Evolutionary conservation across 2,888 invertebrate genomes (phyloP).

Genomic region (Eupithecia vulgata): DNA sequence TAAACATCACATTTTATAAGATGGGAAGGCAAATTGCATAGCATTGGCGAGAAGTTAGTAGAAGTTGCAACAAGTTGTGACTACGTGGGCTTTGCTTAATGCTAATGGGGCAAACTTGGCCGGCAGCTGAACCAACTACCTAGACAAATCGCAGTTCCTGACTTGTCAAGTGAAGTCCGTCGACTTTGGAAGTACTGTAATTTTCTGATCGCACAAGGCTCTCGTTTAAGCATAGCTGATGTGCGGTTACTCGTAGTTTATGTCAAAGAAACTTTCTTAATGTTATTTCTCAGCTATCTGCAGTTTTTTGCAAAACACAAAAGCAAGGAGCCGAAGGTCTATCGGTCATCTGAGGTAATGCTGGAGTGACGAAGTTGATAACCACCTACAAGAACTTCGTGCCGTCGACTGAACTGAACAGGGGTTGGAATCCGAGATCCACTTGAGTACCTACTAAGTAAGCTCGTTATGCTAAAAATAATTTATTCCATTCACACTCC

Average conservation of each 20-base stretch:
- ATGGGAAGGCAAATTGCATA: conserved; percentile 51
- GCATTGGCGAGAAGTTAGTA: conserved; percentile 52
- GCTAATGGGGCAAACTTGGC: conserved; percentile 62
- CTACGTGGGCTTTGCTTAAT: conserved; percentile 56
- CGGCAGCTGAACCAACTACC: conserved; percentile 46
- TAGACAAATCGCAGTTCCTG: conserved; percentile 48
- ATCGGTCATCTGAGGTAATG: no score
- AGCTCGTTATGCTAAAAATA: neutral
- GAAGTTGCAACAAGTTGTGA: conserved; percentile 68
- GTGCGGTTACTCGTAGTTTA: neutral
- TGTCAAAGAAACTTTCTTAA: neutral
- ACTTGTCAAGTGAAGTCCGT: conserved; percentile 42
- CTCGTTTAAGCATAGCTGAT: neutral
- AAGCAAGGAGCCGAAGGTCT: no score
- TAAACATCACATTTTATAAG: conserved; percentile 44
- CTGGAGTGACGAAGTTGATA: no score
- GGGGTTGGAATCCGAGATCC: no score
- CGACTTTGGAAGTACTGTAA: conserved; percentile 31
- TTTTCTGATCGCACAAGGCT: conserved; percentile 18
- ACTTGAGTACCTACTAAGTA: no score
- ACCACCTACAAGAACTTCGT: no score
- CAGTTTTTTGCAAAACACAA: no score
- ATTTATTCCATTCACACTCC: neutral
- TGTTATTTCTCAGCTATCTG: no score
- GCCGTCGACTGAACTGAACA: no score